These are phyloP conservation scores for Hucho hucho DNA, from an alignment of 2,113 vertebrate genomes.

Conservation along the genomic window DNA sequence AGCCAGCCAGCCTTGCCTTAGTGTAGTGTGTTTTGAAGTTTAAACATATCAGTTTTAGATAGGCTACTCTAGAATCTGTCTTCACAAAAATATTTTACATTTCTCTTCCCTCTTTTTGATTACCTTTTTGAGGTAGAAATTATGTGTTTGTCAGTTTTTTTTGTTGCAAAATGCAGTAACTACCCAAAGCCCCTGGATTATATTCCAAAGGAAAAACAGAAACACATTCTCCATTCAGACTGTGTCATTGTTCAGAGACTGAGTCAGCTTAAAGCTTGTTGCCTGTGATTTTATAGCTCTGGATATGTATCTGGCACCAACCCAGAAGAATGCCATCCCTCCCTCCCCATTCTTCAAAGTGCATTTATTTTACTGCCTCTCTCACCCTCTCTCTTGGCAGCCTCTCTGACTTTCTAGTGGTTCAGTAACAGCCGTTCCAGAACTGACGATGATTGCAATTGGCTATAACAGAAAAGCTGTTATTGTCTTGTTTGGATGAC, in stretches of 20 bases:
- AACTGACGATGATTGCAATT: constrained; percentile 72
- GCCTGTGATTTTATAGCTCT: constrained; percentile 67
- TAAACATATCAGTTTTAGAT: not conserved
- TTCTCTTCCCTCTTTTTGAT: constrained; percentile 6
- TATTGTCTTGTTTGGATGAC: constrained; percentile 72
- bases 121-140: not conserved
- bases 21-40: not conserved
- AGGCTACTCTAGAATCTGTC: not conserved
- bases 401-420: constrained; percentile 53
- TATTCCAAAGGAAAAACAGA: constrained; percentile 12
- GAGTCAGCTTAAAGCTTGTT: constrained; percentile 57
- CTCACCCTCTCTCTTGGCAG: constrained; percentile 67
- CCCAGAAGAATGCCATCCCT: constrained; percentile 66
- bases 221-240: not conserved
- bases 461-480: constrained; percentile 71
- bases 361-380: constrained; percentile 71
- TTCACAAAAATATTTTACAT: no score
- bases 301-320: constrained; percentile 63
- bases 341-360: constrained; percentile 69
- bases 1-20: constrained; percentile 8
- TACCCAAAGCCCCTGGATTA: not conserved
- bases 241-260: constrained; percentile 44
- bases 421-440: constrained; percentile 62
- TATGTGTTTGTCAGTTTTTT: not conserved
- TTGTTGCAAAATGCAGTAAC: not conserved